phyloP scores from a whole-genome alignment of 2,888 invertebrate genomes.

The Epinotia nisella region DNA sequence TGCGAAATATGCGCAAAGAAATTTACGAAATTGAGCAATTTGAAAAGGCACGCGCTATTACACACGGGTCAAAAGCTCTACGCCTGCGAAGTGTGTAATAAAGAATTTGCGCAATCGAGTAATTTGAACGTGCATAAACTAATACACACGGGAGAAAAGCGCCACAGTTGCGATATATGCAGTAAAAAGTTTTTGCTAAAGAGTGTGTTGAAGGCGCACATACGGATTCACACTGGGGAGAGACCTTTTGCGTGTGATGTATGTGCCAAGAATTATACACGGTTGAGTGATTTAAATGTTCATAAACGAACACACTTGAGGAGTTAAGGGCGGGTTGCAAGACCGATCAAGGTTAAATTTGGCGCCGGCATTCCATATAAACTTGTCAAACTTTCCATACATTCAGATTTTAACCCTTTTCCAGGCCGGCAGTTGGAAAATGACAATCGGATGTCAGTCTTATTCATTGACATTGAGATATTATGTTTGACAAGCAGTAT shows the following conservation, averaged over 20 bases:
- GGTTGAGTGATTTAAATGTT: background rate
- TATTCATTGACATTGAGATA: too few species aligned
- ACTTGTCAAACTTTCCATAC: too few species aligned
- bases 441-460: too few species aligned
- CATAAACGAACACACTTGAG: background rate
- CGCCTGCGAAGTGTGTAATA: background rate
- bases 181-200: background rate
- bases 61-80: background rate
- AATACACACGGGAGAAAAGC: background rate
- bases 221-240: background rate
- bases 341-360: too few species aligned
- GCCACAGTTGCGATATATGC: background rate
- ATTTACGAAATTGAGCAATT: background rate
- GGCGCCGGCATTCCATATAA: too few species aligned
- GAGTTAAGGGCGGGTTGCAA: too few species aligned
- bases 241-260: background rate
- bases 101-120: background rate
- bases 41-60: background rate
- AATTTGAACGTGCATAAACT: constrained; percentile 1
- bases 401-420: too few species aligned
- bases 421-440: too few species aligned
- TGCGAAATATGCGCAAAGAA: background rate
- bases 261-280: background rate
- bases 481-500: too few species aligned
- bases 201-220: constrained; percentile 2